A percentile compares a stretch with the other conserved stretches of the same genome.
phyloP scores from a whole-genome alignment of 2,113 vertebrate species.

The Corythaeola cristata region DNA sequence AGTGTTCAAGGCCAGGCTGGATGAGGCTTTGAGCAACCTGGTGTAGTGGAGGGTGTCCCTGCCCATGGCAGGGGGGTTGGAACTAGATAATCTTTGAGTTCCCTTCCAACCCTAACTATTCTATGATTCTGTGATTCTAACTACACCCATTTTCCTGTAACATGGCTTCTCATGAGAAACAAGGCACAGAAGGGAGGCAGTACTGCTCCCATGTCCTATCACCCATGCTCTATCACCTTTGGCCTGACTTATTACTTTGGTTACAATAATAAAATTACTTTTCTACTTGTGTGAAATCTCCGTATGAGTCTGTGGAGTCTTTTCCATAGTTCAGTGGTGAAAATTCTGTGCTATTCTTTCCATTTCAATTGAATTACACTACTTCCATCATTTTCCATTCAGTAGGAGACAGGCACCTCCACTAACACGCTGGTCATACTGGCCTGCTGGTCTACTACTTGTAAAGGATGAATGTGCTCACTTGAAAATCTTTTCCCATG shows the following conservation, averaged over 20 bases:
- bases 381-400: neutral
- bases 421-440: neutral
- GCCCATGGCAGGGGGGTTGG: no score
- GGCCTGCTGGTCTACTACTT: neutral
- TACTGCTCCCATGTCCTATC: neutral
- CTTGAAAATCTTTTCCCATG: neutral
- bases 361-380: neutral
- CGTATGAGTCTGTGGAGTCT: neutral
- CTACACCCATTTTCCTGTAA: neutral
- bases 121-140: no score
- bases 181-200: neutral
- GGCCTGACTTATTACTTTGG: neutral
- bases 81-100: no score
- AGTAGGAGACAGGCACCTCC: neutral
- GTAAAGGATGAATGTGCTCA: neutral
- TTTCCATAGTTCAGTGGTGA: neutral
- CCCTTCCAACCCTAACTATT: no score
- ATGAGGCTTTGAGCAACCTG: no score
- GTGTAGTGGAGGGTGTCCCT: no score
- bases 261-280: neutral
- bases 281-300: neutral
- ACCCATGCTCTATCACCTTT: neutral
- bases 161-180: neutral
- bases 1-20: no score
- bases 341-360: neutral